Evolutionary conservation across 2,797 vertebrate species (phyloP).

Genomic region (Typhlichthys subterraneus): DNA sequence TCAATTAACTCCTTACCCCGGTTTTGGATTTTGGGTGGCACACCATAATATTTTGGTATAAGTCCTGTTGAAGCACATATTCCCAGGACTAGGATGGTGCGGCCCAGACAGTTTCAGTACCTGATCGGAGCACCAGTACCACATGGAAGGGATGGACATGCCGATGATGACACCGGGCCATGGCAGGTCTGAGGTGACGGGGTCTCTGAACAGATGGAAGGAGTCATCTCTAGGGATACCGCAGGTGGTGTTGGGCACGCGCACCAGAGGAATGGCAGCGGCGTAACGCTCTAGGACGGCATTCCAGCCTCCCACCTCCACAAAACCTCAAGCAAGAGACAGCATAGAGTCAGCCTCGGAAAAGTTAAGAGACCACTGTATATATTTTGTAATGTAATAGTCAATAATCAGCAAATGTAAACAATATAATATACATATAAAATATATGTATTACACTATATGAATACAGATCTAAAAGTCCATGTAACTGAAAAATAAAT

Average conservation of each 20-base stretch:
- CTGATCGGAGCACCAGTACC: conserved; percentile 99
- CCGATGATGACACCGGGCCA: conserved; percentile 94
- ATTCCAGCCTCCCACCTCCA: conserved; percentile 85
- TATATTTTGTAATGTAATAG: too few relatives aligned
- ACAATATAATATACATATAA: too few relatives aligned
- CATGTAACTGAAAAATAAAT: too few relatives aligned
- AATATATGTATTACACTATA: too few relatives aligned
- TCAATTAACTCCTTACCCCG: not conserved
- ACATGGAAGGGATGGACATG: conserved; percentile 93
- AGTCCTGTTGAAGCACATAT: not conserved
- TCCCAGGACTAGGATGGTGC: conserved; percentile 2
- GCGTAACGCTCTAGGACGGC: conserved; percentile 84
- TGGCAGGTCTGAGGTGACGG: conserved; percentile 89
- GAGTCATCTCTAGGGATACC: conserved; percentile 89
- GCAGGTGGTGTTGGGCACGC: conserved; percentile 86
- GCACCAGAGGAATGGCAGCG: conserved; percentile 81
- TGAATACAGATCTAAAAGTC: too few relatives aligned
- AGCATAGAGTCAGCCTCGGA: conserved; percentile 8
- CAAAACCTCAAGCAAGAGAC: conserved; percentile 79
- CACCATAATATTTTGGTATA: not conserved
- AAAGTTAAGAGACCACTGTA: not conserved
- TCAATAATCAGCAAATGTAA: too few relatives aligned
- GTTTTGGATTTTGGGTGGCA: not conserved
- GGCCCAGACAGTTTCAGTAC: conserved; percentile 61
- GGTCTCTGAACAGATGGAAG: conserved; percentile 93